Conservation (phyloP, 2,797 vertebrate species). For the Falco naumanni region DNA sequence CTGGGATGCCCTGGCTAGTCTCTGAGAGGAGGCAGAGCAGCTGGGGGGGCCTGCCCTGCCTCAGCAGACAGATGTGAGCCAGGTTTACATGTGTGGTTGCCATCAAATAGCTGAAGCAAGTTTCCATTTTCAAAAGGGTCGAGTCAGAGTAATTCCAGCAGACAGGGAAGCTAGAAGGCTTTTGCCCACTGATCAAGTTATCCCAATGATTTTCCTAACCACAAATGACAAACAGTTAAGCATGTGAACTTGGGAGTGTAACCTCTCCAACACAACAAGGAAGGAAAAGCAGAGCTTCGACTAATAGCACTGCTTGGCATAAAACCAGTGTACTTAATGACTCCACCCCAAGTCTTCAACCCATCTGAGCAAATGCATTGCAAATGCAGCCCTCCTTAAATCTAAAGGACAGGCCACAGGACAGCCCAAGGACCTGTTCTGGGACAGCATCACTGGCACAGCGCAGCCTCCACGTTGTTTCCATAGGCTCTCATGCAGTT, state of each 20-base stretch:
- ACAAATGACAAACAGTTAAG: slow-evolving; percentile 31
- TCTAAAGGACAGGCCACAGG: background rate
- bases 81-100: background rate
- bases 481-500: background rate
- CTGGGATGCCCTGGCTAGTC: background rate
- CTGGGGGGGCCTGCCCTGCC: slow-evolving; percentile 31
- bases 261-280: background rate
- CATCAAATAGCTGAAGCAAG: slow-evolving; percentile 12
- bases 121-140: slow-evolving; percentile 33
- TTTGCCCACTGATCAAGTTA: background rate
- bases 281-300: background rate
- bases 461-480: background rate
- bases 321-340: background rate
- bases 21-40: background rate
- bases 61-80: slow-evolving; percentile 20
- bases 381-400: background rate
- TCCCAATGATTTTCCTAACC: slow-evolving; percentile 1
- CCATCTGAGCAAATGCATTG: background rate
- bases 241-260: background rate
- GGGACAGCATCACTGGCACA: background rate
- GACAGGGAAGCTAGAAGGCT: background rate
- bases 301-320: background rate
- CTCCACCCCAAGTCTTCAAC: background rate
- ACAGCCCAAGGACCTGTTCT: background rate
- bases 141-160: background rate